Conservation (phyloP, 1,140 invertebrate species). For the Cherax destructor region DNA sequence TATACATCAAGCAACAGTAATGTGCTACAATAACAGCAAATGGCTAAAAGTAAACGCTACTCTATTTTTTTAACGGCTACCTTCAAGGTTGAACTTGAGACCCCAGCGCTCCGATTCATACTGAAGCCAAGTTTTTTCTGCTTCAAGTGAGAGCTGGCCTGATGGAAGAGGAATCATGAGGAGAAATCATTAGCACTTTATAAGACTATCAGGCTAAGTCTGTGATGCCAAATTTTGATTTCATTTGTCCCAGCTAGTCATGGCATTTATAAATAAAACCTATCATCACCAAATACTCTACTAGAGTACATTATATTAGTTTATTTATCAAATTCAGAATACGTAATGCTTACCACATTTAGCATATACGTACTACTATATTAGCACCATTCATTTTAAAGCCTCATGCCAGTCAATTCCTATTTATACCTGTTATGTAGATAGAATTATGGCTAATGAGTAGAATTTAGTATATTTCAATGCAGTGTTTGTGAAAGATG, state of each 20-base stretch:
- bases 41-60: neutral
- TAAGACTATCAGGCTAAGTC: neutral
- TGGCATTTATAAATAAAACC: neutral
- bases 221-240: neutral
- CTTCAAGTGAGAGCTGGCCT: conserved; percentile 90
- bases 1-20: conserved; percentile 1
- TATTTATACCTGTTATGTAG: too few species aligned
- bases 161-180: conserved; percentile 69
- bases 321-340: too few species aligned
- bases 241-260: neutral
- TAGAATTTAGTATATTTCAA: too few species aligned
- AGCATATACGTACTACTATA: too few species aligned
- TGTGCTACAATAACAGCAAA: conserved; percentile 23
- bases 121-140: conserved; percentile 91
- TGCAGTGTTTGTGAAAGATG: too few species aligned
- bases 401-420: too few species aligned
- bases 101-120: conserved; percentile 91
- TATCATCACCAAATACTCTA: too few species aligned
- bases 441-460: too few species aligned
- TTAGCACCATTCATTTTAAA: too few species aligned
- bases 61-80: conserved; percentile 75
- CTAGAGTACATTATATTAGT: too few species aligned
- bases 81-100: conserved; percentile 86
- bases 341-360: too few species aligned
- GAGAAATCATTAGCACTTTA: conserved; percentile 32